Evolutionary conservation across 53 echinoderm and acorn worm species (phyloP), one percentile per base, ranked within the genome.

Genomic region (Astropecten irregularis): DNA sequence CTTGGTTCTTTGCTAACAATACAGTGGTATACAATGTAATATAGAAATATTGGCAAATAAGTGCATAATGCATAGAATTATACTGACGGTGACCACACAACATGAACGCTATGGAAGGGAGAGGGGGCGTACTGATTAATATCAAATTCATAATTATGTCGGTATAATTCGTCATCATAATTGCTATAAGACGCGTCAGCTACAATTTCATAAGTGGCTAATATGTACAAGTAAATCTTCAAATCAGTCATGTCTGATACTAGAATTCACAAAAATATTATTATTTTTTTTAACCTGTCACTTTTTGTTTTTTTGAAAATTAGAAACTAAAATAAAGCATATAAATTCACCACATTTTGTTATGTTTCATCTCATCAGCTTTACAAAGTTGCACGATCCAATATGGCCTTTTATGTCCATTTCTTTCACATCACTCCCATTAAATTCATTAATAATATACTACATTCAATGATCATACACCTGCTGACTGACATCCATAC

Each of bases 321-420:
- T 37, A 30, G 22, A 37, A 55, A 52, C 18, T 33, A 51, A 73
- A 73, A 52, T 52, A 73, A 52, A 54, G 73, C 53, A 73, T 73
- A 55, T 73, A 36, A 54, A 56, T 26, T 58, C 40, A 73, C 73
- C 36, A 54, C 32, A 49, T 49, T 37, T 74, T 9, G 19, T 22
- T 53, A 33, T 10, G 4, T 73, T 73, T 35, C 32, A 25, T 14
- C 38, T 76, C 40, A 40, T 22, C 37, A 40, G 16, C 38, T 55
- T 36, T 27, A 54, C 30, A 36, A 11, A 31, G 28, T 79, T 62
- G 79, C 79, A 79, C 79, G 31, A 49, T 79, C 79, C 79, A 79
- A 14, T 79, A 62, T 79, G 79, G 79, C 79, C 63, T 79, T 79
- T 18, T 11, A 22, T 35, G 39, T 58, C 2, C 51, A 39, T 60